A percentile compares a stretch with the other conserved stretches of the same genome.
Evolutionary conservation across 1,140 invertebrate species (phyloP).

Genomic region (Marisa cornuarietis): DNA sequence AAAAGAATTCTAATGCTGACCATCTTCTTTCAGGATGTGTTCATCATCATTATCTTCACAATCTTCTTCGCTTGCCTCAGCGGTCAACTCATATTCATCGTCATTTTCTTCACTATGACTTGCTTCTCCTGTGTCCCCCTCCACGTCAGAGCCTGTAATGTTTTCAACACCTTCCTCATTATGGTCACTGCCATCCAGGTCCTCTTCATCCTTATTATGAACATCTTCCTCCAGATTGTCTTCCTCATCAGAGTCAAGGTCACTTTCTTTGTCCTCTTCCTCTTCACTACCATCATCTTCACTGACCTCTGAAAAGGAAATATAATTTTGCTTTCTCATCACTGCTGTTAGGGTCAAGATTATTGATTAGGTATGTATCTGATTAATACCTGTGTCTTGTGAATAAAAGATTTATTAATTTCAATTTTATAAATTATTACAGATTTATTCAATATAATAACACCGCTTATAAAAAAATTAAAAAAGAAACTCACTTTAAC

Average conservation of each 20-base stretch:
- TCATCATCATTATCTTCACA: constrained; percentile 44
- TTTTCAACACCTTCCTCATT: constrained; percentile 33
- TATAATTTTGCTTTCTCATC: not conserved
- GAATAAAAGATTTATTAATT: not conserved
- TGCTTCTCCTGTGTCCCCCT: constrained; percentile 25
- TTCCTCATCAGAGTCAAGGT: constrained; percentile 41
- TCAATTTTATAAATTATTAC: not conserved
- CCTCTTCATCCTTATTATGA: constrained; percentile 28
- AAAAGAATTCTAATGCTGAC: not conserved
- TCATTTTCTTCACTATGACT: constrained; percentile 36
- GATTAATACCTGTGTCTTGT: not conserved
- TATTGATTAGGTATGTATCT: not conserved
- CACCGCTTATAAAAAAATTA: not conserved
- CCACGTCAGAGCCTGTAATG: constrained; percentile 22
- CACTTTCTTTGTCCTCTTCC: constrained; percentile 37
- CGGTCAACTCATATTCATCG: constrained; percentile 28
- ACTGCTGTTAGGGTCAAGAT: not conserved
- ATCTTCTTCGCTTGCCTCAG: constrained; percentile 21
- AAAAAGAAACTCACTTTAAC: not conserved
- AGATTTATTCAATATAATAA: not conserved
- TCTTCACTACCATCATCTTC: constrained; percentile 15
- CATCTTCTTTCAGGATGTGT: constrained; percentile 55
- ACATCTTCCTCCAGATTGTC: constrained; percentile 27
- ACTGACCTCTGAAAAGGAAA: not conserved
- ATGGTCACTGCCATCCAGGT: constrained; percentile 28